phyloP scores from a whole-genome alignment of 1,140 invertebrate genomes.

The Pogonus chalceus region DNA sequence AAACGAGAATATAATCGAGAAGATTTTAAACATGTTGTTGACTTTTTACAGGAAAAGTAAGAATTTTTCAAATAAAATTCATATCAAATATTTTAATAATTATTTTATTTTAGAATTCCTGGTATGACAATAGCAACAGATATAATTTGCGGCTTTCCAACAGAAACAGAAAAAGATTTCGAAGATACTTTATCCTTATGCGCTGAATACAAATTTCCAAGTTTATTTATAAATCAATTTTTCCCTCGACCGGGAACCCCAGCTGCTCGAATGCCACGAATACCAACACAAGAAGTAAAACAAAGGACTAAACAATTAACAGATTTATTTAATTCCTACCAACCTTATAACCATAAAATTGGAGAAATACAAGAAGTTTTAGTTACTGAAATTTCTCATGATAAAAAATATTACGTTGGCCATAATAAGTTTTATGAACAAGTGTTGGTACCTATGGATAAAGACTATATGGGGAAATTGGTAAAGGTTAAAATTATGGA shows the following conservation, averaged over 20 bases:
- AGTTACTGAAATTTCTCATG: conserved; percentile 88
- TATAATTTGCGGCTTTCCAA: conserved; percentile 97
- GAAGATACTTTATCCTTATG: conserved; percentile 79
- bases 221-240: conserved; percentile 96
- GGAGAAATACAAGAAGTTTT: conserved; percentile 72
- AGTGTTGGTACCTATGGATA: conserved; percentile 70
- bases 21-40: conserved; percentile 85
- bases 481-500: conserved; percentile 66
- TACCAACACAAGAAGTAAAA: conserved; percentile 80
- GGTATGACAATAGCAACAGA: conserved; percentile 93
- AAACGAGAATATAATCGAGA: conserved; percentile 83
- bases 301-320: conserved; percentile 78
- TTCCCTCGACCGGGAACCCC: conserved; percentile 92
- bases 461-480: conserved; percentile 71
- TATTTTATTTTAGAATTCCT: conserved; percentile 51
- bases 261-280: conserved; percentile 76
- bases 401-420: conserved; percentile 81
- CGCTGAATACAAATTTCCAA: conserved; percentile 81
- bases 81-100: neutral
- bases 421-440: conserved; percentile 98
- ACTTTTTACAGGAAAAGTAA: conserved; percentile 68
- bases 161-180: conserved; percentile 88
- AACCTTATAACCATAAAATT: conserved; percentile 68
- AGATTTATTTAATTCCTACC: conserved; percentile 86
- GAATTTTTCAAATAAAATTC: neutral